A percentile compares a stretch with the other conserved stretches of the same genome.
Evolutionary conservation across 2,888 invertebrate genomes (phyloP).

Genomic region (Eutolmus rufibarbis): DNA sequence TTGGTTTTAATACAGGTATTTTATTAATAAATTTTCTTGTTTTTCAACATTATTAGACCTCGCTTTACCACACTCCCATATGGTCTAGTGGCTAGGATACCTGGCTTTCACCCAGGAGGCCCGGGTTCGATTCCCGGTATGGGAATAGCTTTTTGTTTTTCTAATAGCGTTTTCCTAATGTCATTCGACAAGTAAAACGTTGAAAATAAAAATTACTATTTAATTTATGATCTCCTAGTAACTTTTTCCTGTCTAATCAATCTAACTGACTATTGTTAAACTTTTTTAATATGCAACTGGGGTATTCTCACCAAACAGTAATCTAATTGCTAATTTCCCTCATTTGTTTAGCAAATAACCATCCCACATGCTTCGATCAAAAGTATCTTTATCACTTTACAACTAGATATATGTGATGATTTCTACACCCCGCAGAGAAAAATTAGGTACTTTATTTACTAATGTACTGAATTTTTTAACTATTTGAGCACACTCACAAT

Average conservation of each 20-base stretch:
- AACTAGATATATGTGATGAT: not conserved
- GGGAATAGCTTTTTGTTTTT: conserved; percentile 66
- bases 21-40: not conserved
- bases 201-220: not conserved
- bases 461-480: too few relatives aligned
- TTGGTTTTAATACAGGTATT: too few relatives aligned
- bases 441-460: too few relatives aligned
- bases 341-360: not conserved
- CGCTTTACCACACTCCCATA: conserved; percentile 54
- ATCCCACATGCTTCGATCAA: not conserved
- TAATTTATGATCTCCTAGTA: not conserved
- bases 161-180: not conserved
- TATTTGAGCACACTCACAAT: too few relatives aligned
- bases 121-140: conserved; percentile 92
- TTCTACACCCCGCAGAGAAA: too few relatives aligned
- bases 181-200: too few relatives aligned
- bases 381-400: not conserved
- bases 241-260: not conserved
- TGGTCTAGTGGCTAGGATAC: conserved; percentile 64
- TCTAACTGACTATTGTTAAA: not conserved
- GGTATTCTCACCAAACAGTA: not conserved
- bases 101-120: conserved; percentile 66
- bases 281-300: not conserved
- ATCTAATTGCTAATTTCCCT: not conserved
- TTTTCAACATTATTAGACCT: not conserved